phyloP scores from a whole-genome alignment of 2,797 vertebrate genomes.

The Microhierax caerulescens region DNA sequence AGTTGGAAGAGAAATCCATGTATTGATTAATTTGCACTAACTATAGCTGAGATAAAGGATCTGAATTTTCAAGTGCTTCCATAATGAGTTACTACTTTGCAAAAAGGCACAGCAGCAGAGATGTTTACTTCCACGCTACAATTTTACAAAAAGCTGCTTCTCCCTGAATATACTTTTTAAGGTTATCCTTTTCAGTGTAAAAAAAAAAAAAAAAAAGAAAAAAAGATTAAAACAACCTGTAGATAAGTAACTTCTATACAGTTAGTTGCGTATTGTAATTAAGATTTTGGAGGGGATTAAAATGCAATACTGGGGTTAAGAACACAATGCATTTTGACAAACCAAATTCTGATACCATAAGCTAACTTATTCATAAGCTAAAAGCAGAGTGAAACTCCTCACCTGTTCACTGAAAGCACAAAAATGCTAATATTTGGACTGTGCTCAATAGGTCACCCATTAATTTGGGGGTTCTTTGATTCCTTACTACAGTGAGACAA shows the following conservation, averaged over 20 bases:
- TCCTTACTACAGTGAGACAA: not conserved
- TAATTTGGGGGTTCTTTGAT: not conserved
- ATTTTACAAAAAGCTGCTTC: not conserved
- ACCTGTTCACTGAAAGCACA: not conserved
- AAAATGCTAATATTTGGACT: not conserved
- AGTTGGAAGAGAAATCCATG: not conserved
- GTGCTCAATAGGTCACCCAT: not conserved
- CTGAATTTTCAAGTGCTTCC: not conserved
- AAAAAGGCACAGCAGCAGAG: not conserved
- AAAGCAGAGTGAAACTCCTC: not conserved
- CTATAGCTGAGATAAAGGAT: not conserved
- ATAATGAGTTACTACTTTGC: not conserved
- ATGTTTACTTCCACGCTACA: not conserved
- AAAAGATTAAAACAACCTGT: not conserved
- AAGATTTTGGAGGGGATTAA: not conserved
- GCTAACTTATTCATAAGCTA: not conserved
- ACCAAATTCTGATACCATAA: not conserved
- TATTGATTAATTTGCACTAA: not conserved
- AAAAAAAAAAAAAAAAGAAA: not conserved
- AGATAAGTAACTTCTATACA: not conserved
- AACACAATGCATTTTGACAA: not conserved
- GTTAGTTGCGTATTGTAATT: rapidly evolving
- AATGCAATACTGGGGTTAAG: not conserved
- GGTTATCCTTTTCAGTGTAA: not conserved
- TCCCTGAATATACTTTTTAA: not conserved